These are phyloP conservation scores for Peromyscus californicus DNA, from an alignment of 2,113 vertebrate species.

Conservation along the genomic window DNA sequence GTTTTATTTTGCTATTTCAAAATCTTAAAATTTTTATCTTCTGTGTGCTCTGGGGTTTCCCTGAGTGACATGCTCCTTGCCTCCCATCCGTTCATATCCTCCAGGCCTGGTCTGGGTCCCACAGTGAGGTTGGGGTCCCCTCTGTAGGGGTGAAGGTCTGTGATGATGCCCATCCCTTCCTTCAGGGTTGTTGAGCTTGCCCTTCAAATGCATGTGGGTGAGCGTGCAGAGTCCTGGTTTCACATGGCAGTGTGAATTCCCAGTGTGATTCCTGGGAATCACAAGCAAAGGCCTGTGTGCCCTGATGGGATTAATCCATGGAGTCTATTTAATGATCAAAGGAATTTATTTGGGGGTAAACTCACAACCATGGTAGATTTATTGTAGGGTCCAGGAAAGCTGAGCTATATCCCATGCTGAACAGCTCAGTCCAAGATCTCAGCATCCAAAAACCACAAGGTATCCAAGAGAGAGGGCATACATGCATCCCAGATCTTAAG, in stretches of 20 bases:
- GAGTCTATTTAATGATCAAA: too few species aligned
- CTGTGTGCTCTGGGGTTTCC: neutral
- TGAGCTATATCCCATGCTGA: too few species aligned
- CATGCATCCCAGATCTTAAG: too few species aligned
- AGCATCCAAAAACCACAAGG: too few species aligned
- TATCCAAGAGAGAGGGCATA: too few species aligned
- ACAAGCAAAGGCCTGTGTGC: too few species aligned
- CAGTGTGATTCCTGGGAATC: neutral
- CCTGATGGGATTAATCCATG: too few species aligned
- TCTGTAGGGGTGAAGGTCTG: neutral
- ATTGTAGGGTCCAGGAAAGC: too few species aligned
- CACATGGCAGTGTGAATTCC: accelerated
- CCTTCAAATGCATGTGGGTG: accelerated
- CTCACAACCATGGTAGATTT: too few species aligned
- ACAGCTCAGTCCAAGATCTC: too few species aligned
- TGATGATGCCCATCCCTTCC: accelerated
- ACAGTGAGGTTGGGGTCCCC: accelerated
- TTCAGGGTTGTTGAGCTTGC: accelerated
- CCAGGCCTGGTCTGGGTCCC: neutral
- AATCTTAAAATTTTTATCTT: neutral
- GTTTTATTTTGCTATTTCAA: neutral
- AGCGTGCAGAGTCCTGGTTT: accelerated
- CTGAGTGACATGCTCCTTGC: neutral
- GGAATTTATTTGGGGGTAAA: too few species aligned
- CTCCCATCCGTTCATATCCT: too few species aligned